These are phyloP conservation scores for Hippocampus abdominalis DNA, from an alignment of 2,113 vertebrate species.

Conservation along the genomic window DNA sequence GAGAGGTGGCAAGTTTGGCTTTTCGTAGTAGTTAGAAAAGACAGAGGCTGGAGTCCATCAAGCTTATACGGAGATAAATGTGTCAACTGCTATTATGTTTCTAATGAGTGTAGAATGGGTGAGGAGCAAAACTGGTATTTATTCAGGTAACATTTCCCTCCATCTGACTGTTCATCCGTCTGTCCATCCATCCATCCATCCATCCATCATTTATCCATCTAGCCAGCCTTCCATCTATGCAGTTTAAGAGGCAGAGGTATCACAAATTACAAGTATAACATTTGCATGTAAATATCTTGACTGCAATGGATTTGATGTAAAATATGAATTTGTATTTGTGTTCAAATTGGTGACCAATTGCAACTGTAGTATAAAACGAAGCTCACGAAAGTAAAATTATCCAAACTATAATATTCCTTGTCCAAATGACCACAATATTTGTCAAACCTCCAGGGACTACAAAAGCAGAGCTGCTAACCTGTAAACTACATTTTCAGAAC, in stretches of 20 bases:
- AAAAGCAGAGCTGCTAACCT: too few species aligned
- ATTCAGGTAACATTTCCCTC: not conserved
- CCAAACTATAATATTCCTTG: too few species aligned
- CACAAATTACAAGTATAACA: not conserved
- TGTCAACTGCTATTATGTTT: not conserved
- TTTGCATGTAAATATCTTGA: not conserved
- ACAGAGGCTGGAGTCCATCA: slow-evolving; percentile 10
- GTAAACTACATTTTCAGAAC: too few species aligned
- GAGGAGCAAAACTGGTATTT: not conserved
- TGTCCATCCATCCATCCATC: not conserved
- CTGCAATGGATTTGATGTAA: not conserved
- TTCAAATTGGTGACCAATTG: not conserved
- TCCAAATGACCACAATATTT: too few species aligned
- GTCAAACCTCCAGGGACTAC: too few species aligned
- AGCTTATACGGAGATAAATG: not conserved
- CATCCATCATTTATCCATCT: too few species aligned
- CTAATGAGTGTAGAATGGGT: not conserved
- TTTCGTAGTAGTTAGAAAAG: slow-evolving; percentile 20
- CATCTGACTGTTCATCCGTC: not conserved
- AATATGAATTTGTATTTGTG: not conserved
- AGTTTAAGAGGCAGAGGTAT: not conserved
- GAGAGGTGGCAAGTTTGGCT: slow-evolving; percentile 45
- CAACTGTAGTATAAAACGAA: not conserved
- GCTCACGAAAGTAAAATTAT: too few species aligned
- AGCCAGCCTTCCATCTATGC: not conserved